Percentiles rank a stretch among this genome's conserved stretches.
phyloP scores from a whole-genome alignment of 2,113 vertebrate genomes.

The Apodemus speciosus region DNA sequence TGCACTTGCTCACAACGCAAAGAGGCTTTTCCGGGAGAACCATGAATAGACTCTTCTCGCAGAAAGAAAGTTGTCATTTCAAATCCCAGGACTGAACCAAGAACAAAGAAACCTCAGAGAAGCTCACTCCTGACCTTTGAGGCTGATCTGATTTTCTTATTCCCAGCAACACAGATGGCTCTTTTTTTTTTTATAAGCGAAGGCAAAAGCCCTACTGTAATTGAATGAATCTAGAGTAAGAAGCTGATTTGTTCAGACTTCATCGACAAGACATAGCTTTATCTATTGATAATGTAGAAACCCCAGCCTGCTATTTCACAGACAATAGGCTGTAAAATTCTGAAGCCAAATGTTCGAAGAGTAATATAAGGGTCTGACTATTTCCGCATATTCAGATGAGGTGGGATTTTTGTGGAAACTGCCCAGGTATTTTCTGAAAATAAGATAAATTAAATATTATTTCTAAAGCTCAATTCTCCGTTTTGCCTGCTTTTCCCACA shows the following conservation, averaged over 20 bases:
- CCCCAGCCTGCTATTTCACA: background rate
- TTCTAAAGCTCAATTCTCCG: constrained; percentile 18
- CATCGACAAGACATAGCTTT: constrained; percentile 43
- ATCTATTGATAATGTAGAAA: constrained; percentile 46
- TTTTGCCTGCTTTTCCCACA: background rate
- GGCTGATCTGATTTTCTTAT: constrained; percentile 68
- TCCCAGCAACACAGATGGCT: constrained; percentile 23
- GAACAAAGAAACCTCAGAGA: constrained; percentile 70
- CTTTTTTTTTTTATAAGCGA: constrained; percentile 30
- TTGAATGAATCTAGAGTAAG: constrained; percentile 25
- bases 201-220: constrained; percentile 36
- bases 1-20: background rate
- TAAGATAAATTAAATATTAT: background rate
- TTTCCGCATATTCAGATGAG: background rate
- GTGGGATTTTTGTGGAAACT: background rate
- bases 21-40: constrained; percentile 4
- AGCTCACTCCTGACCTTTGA: constrained; percentile 51
- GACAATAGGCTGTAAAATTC: constrained; percentile 24
- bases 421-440: constrained; percentile 36
- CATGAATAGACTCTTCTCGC: background rate
- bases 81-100: background rate
- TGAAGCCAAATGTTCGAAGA: constrained; percentile 24
- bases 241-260: constrained; percentile 3
- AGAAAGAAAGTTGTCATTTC: constrained; percentile 42
- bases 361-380: background rate